Evolutionary conservation across 1,140 invertebrate genomes (phyloP), one percentile per base, ranked within the genome.

Genomic region (Zaprionus vittiger): DNA sequence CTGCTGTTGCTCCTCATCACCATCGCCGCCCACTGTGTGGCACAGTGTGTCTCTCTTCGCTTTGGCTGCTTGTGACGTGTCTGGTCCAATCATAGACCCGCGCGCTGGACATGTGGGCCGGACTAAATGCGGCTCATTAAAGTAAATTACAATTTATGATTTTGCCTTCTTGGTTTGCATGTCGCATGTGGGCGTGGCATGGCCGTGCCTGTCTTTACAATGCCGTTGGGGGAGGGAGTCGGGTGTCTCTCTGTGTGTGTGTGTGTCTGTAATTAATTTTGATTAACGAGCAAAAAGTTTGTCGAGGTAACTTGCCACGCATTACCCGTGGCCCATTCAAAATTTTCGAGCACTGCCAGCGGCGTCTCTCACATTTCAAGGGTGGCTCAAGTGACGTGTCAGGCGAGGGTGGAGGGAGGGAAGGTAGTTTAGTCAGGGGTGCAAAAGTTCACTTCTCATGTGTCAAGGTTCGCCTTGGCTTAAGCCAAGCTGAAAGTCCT

Each of bases 141-240:
- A 90, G 81, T 80, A 90, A 90, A 89, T 89, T 89, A 89, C 81
- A 84, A 90, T 89, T 84, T 80, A 73, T 77, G 79, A 57, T 71
- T 80, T 59, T 71, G 67, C 24, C 52, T 47, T 78, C 77, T 84
- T 84, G 69, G 75, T 90, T 90, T 90, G 85, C 85, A 90, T 90
- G 85, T 90, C 85, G 76, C 81, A 75, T 80, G 68, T 72, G 81
- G 85, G 85, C 85, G 85, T 84, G 84, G 68, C 80, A 69, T 12
- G 59, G 22, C 37, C 59, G 62, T 66, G 28, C 61, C 62, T 67
- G 47, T 52, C 47, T 52, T 22, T 17, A 12, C 47, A 20, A 20
- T 63, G 22, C 41, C 28, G 22, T 11, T 28, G 28, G 26, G 31
- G 17, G 55, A 31, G 56, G 31, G 20, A 73, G 69, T 74, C 83